Evolutionary conservation across 2,888 invertebrate genomes (phyloP).

Genomic region (Siphlonurus alternatus): DNA sequence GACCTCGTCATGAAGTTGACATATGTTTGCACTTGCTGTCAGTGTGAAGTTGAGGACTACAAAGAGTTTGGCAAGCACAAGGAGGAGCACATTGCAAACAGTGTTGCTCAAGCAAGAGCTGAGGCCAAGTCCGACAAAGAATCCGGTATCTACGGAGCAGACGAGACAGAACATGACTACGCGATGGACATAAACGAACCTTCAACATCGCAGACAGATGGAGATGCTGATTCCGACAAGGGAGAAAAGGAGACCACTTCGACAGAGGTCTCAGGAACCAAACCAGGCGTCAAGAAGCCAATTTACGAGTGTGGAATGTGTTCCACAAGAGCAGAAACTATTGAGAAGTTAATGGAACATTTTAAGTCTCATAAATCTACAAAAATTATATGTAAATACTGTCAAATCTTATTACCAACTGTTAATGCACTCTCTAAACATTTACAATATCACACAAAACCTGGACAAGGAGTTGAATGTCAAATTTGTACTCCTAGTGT

Average conservation of each 20-base stretch:
- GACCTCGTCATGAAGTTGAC: neutral
- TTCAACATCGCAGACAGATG: neutral
- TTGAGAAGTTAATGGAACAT: neutral
- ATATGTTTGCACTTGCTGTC: neutral
- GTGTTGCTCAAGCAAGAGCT: neutral
- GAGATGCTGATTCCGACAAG: neutral
- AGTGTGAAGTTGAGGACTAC: neutral
- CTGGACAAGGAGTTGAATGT: neutral
- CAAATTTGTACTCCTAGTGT: neutral
- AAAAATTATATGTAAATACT: neutral
- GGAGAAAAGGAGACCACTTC: neutral
- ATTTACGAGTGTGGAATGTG: slow-evolving; percentile 1
- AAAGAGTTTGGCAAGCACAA: neutral
- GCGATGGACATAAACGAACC: neutral
- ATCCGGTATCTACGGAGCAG: too few relatives aligned
- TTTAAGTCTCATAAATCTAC: neutral
- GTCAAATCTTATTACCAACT: neutral
- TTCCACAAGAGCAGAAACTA: neutral
- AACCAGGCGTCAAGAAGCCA: neutral
- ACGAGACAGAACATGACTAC: neutral
- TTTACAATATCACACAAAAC: neutral
- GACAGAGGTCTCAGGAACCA: too few relatives aligned
- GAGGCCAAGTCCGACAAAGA: neutral
- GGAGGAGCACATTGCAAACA: neutral
- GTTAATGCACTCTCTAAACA: neutral